phyloP scores from a whole-genome alignment of 2,888 invertebrate genomes.

The Nasonovia ribisnigri region DNA sequence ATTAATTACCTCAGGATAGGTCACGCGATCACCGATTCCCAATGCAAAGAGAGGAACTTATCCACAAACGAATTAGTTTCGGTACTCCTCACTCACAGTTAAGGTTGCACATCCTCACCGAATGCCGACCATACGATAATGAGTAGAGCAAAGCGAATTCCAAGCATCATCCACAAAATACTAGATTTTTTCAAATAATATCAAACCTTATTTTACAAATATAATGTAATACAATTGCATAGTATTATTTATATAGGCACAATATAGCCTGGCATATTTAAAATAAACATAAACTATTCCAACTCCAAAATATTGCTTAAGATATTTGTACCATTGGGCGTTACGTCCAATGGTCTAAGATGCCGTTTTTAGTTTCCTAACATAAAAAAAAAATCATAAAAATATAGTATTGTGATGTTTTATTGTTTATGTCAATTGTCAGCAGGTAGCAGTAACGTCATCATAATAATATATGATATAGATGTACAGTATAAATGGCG shows the following conservation, averaged over 20 bases:
- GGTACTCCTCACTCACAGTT: background rate
- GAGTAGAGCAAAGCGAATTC: background rate
- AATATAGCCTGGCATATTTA: no score
- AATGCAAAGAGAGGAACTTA: background rate
- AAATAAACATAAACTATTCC: background rate
- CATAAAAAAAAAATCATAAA: background rate
- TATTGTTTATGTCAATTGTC: conserved; percentile 11
- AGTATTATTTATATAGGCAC: background rate
- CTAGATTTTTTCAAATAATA: background rate
- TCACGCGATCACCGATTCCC: background rate
- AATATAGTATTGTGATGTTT: background rate
- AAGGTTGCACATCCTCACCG: background rate
- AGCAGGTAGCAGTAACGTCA: background rate
- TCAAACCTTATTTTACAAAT: background rate
- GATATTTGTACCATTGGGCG: background rate
- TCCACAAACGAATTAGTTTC: background rate
- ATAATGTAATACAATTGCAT: background rate
- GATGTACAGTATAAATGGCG: background rate
- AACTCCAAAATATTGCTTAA: background rate
- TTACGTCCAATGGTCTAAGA: background rate
- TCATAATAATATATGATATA: background rate
- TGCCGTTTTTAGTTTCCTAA: background rate
- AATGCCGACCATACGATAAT: background rate
- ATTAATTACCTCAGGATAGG: background rate
- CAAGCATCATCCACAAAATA: background rate